These are phyloP conservation scores for Barnardius zonarius DNA, from an alignment of 2,113 vertebrate genomes.

Conservation along the genomic window DNA sequence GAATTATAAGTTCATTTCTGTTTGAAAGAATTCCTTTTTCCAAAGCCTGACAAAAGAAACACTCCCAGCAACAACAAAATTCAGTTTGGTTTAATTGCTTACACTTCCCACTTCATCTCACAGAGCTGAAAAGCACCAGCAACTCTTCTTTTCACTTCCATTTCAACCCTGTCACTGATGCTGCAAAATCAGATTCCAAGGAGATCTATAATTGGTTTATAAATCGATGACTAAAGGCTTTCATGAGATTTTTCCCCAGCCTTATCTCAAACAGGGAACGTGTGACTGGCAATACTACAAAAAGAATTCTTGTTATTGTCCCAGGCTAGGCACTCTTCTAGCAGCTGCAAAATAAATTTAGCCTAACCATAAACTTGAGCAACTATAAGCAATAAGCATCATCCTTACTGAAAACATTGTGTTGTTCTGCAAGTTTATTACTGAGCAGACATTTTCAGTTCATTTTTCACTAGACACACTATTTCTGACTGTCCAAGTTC, in stretches of 20 bases:
- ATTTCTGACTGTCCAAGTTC: neutral
- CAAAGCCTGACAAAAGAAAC: neutral
- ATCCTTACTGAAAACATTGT: neutral
- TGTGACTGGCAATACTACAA: neutral
- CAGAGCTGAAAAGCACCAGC: neutral
- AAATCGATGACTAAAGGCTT: neutral
- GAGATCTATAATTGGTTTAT: neutral
- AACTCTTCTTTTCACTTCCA: neutral
- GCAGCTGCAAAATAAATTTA: neutral
- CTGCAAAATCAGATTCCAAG: neutral
- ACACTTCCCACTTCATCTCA: neutral
- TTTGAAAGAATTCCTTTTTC: neutral
- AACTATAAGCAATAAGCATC: neutral
- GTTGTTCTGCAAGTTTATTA: neutral
- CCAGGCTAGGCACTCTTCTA: neutral
- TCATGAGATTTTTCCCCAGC: neutral
- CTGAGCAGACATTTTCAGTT: neutral
- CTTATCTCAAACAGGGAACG: neutral
- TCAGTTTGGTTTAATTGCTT: neutral
- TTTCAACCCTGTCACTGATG: neutral
- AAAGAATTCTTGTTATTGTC: slow-evolving; percentile 17
- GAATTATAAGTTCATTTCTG: neutral
- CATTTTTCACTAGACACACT: neutral
- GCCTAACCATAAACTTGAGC: neutral
- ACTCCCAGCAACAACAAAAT: neutral